A percentile compares a stretch with the other conserved stretches of the same genome.
Conservation (phyloP, 1,140 invertebrate species). For the Drosophila dunni region DNA sequence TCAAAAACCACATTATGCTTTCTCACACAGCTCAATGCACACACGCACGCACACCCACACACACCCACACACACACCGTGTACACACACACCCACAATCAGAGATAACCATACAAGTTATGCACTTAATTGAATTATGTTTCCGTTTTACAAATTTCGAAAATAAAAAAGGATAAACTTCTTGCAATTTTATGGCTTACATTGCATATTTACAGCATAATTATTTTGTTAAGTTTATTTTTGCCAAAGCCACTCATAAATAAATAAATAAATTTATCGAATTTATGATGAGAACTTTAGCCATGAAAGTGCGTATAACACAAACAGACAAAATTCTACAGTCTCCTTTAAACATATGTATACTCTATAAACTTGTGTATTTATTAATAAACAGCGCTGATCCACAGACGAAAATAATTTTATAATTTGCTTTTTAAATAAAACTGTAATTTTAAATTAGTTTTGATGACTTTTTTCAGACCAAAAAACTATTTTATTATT, state of each 20-base stretch:
- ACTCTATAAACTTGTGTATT: not conserved
- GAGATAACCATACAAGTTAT: conserved; percentile 2
- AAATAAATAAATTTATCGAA: conserved; percentile 1
- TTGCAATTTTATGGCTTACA: conserved; percentile 20
- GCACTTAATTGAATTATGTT: conserved; percentile 26
- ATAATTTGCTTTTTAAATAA: too few relatives aligned
- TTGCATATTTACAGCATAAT: conserved; percentile 2
- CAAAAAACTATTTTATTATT: not conserved
- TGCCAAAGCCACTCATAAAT: not conserved
- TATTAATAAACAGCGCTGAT: not conserved
- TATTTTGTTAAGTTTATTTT: not conserved
- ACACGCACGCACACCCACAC: conserved; percentile 5
- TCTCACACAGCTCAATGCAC: not conserved
- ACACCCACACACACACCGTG: not conserved
- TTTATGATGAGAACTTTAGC: not conserved
- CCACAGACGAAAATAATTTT: not conserved
- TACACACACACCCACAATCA: not conserved
- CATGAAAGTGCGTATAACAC: not conserved
- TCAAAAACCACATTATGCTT: conserved; percentile 33
- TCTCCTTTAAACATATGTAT: not conserved
- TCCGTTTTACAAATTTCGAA: conserved; percentile 6
- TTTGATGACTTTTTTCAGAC: not conserved
- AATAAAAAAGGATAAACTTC: not conserved
- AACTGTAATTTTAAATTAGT: not conserved
- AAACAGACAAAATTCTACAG: conserved; percentile 2